Evolutionary conservation across 37 sponge, comb jelly and placozoan genomes (phyloP).

Genomic region (Crambe crambe): DNA sequence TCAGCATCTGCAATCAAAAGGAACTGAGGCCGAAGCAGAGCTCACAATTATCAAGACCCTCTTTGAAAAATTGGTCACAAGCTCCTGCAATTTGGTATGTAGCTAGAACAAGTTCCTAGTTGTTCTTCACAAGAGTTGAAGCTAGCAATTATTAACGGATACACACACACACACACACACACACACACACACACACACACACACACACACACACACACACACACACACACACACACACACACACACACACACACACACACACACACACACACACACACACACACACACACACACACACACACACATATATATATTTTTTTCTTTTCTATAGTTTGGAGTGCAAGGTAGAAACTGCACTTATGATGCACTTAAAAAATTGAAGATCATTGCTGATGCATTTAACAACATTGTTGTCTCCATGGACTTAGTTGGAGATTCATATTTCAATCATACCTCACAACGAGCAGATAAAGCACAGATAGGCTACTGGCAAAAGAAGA

Average conservation of each 20-base stretch:
- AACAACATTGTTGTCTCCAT: not conserved
- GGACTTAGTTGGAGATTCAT: no score
- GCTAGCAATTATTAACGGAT: not conserved
- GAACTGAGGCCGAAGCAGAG: no score
- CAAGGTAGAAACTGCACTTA: not conserved
- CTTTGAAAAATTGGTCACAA: no score
- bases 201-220: slow-evolving; percentile 14
- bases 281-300: slow-evolving; percentile 24
- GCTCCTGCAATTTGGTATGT: no score
- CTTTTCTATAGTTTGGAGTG: no score
- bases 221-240: slow-evolving; percentile 9
- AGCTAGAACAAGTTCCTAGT: no score
- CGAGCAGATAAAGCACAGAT: no score
- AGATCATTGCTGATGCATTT: not conserved
- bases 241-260: slow-evolving; percentile 19
- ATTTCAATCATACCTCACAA: no score
- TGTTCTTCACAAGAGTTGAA: no score
- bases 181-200: not conserved
- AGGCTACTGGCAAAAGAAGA: no score
- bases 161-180: not conserved
- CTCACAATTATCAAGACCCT: no score
- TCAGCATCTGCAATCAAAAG: no score
- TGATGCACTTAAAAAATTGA: not conserved
- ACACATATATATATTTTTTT: not conserved
- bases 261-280: slow-evolving; percentile 40